Conservation (phyloP, 2,888 invertebrate genomes). For the Spatulosminthurus flaviceps region DNA sequence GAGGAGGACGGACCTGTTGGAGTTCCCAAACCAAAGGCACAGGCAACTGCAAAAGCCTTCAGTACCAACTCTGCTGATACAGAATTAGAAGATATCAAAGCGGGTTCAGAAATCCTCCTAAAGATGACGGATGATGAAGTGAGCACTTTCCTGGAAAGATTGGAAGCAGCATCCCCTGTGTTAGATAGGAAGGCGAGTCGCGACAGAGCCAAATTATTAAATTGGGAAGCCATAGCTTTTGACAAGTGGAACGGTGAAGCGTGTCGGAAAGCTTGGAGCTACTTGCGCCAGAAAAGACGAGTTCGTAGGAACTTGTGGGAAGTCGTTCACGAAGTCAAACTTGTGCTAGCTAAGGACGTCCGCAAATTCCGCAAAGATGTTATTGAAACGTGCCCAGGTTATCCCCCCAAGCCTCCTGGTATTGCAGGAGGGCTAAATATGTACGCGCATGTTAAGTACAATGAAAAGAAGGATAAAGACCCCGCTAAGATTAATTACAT, state of each 20-base stretch:
- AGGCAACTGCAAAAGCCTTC: not conserved
- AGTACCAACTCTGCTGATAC: not conserved
- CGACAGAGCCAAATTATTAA: constrained; percentile 36
- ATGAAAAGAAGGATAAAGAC: not conserved
- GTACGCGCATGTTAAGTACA: constrained; percentile 19
- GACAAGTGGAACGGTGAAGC: constrained; percentile 45
- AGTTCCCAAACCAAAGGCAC: not conserved
- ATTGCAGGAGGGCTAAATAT: not conserved
- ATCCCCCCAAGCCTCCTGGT: constrained; percentile 48
- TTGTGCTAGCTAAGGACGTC: constrained; percentile 30
- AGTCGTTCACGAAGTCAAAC: constrained; percentile 53
- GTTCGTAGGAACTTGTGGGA: constrained; percentile 58
- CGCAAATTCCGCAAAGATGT: constrained; percentile 41
- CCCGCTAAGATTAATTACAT: constrained; percentile 34
- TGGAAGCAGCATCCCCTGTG: constrained; percentile 24
- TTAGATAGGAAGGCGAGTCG: constrained; percentile 40
- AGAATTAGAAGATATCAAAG: not conserved
- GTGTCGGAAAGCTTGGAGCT: constrained; percentile 54
- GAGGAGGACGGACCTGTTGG: constrained; percentile 1
- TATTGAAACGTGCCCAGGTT: constrained; percentile 50
- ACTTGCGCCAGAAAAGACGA: constrained; percentile 48
- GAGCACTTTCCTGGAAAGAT: not conserved
- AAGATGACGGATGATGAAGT: not conserved
- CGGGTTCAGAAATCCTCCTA: not conserved
- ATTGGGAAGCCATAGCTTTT: constrained; percentile 59